Evolutionary conservation across 2,113 vertebrate species (phyloP).

Genomic region (Hymenochirus boettgeri): DNA sequence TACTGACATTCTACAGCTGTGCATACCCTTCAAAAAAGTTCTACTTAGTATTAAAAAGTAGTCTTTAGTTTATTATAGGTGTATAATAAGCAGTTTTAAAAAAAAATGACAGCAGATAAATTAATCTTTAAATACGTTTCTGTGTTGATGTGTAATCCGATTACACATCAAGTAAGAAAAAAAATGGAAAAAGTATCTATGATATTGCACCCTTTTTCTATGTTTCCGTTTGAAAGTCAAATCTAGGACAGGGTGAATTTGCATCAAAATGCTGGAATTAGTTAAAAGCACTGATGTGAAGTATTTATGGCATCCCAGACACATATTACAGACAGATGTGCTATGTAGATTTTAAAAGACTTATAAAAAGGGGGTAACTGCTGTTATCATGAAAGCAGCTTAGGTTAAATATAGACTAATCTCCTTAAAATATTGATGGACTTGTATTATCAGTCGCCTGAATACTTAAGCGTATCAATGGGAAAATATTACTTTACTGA

Average conservation of each 20-base stretch:
- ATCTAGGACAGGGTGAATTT: slow-evolving; percentile 1
- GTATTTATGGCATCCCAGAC: neutral
- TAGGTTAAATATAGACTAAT: neutral
- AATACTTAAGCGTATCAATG: neutral
- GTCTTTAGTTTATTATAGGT: too few species aligned
- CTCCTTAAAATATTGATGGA: neutral
- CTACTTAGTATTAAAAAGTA: too few species aligned
- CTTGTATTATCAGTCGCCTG: neutral
- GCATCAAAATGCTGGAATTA: slow-evolving; percentile 9
- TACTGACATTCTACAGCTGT: too few species aligned
- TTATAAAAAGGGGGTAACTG: neutral
- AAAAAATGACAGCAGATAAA: too few species aligned
- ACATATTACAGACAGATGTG: slow-evolving; percentile 6
- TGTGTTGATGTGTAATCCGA: too few species aligned
- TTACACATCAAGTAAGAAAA: too few species aligned
- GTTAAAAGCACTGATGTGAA: neutral
- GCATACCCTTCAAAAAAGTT: too few species aligned
- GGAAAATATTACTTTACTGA: neutral
- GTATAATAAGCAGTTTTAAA: too few species aligned
- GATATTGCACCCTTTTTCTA: too few species aligned
- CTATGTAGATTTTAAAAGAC: slow-evolving; percentile 3
- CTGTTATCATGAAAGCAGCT: neutral
- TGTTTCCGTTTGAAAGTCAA: neutral
- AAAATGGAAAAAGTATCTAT: too few species aligned
- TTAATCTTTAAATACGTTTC: too few species aligned